phyloP scores from a whole-genome alignment of 1,140 invertebrate genomes.

The Popillia japonica region DNA sequence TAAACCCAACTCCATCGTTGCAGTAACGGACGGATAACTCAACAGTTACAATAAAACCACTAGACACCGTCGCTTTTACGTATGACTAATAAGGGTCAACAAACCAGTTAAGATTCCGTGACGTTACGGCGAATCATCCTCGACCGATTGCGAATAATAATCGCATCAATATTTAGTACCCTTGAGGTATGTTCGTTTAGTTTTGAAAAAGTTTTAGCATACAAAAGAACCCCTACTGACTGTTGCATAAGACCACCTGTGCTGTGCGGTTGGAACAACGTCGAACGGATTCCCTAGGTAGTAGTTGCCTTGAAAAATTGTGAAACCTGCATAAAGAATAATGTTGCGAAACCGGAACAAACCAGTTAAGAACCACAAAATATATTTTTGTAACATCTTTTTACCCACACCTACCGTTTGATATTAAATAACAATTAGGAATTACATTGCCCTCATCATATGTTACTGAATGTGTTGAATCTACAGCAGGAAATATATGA shows the following conservation, averaged over 20 bases:
- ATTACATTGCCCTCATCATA: background rate
- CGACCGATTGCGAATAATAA: slow-evolving; percentile 21
- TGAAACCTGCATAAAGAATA: slow-evolving; percentile 26
- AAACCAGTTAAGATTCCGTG: slow-evolving; percentile 22
- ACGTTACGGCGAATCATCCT: background rate
- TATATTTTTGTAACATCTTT: background rate
- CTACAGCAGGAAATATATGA: background rate
- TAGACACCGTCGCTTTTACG: background rate
- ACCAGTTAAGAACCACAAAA: background rate
- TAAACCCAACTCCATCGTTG: background rate
- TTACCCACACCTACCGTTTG: background rate
- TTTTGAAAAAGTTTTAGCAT: background rate
- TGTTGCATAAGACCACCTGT: slow-evolving; percentile 23
- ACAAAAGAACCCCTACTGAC: background rate
- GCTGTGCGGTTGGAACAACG: background rate
- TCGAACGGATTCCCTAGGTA: slow-evolving; percentile 13
- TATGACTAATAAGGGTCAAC: slow-evolving; percentile 29
- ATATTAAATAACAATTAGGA: background rate
- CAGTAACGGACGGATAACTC: background rate
- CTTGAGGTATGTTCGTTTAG: slow-evolving; percentile 13
- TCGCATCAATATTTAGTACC: background rate
- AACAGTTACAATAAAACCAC: background rate
- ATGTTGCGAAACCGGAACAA: slow-evolving; percentile 2
- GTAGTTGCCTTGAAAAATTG: slow-evolving; percentile 13
- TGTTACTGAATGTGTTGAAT: slow-evolving; percentile 2